Evolutionary conservation across 1,140 invertebrate species (phyloP).

Genomic region (Drosophila punjabiensis): DNA sequence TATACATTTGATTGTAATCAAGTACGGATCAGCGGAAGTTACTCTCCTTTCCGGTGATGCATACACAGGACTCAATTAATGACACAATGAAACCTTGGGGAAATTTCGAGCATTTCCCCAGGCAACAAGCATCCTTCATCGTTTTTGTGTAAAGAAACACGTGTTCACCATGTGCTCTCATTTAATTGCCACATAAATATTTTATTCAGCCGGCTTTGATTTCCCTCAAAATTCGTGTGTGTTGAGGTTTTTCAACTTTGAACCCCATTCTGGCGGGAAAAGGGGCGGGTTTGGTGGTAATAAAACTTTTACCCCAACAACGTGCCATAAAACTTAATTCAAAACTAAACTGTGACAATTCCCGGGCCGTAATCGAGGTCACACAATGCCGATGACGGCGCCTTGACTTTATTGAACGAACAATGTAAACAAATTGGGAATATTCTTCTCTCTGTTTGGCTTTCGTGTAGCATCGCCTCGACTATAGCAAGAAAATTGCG

Average conservation of each 20-base stretch:
- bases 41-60: conserved; percentile 25
- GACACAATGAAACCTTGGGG: conserved; percentile 33
- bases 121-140: conserved; percentile 7
- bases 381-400: conserved; percentile 26
- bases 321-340: conserved; percentile 39
- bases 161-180: conserved; percentile 12
- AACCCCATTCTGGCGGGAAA: conserved; percentile 13
- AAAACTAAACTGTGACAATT: conserved; percentile 52
- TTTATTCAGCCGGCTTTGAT: conserved; percentile 48
- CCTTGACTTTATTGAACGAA: conserved; percentile 66
- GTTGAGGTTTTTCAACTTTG: conserved; percentile 53
- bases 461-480: conserved; percentile 43
- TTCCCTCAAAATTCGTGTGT: conserved; percentile 17
- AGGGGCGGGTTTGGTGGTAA: neutral
- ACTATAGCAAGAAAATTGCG: conserved; percentile 49
- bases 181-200: conserved; percentile 71
- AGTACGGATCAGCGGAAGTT: conserved; percentile 26
- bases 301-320: conserved; percentile 29
- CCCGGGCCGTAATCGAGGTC: conserved; percentile 36
- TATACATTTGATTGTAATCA: conserved; percentile 15
- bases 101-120: conserved; percentile 37
- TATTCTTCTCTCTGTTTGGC: conserved; percentile 30
- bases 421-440: conserved; percentile 52
- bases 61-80: conserved; percentile 31
- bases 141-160: conserved; percentile 9